Base-by-base conservation (phyloP, 2,888 invertebrate species). In the Coleophora deauratella region DNA sequence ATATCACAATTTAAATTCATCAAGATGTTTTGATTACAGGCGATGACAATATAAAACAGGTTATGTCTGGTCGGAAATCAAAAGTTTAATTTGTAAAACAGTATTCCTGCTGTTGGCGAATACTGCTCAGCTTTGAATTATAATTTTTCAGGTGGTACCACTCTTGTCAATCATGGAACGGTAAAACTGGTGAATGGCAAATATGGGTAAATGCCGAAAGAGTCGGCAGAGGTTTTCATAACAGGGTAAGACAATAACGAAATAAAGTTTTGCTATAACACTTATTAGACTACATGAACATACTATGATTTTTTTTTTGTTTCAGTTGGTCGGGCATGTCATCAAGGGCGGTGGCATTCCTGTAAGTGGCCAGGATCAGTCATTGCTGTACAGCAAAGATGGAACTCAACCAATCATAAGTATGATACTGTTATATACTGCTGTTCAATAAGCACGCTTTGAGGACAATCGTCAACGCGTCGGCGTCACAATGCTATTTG, bases 151-250 rank as follows among this genome's bases (percentile, higher is more conserved):
- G 92, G 46, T 95, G 94, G 94, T 94, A 94, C 82, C 95, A 95
- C 72, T 91, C 92, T 38, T 95, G 95, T 62, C 92, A 93, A 59
- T 94, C 94, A 40, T 95, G 95, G 95, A 95, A 94, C 69, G 94
- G 94, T 12, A 92, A 91, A 66, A 94, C 94, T 7, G 95, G 95
- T 37, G 95, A 95, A 76, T 95, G 95, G 95, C 95, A 95, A 77
- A 89, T 94, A 54, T 95, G 95, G 94, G 90, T 95, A 47, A 93
- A 94, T 68, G 91, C 91, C 13, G 95, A 95, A 72, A 87, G 95
- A 51, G 93, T 95, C 38, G 94, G 94, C 50, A 88, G 95, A 62
- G 95, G 95, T 45, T 95, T 93, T 72, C 92, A 94, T 76, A 95
- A 95, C 69, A 88, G 94, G 78, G 95, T 95, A 81, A 90, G 90